phyloP scores from a whole-genome alignment of 2,113 vertebrate species.

The Tauraco erythrolophus region DNA sequence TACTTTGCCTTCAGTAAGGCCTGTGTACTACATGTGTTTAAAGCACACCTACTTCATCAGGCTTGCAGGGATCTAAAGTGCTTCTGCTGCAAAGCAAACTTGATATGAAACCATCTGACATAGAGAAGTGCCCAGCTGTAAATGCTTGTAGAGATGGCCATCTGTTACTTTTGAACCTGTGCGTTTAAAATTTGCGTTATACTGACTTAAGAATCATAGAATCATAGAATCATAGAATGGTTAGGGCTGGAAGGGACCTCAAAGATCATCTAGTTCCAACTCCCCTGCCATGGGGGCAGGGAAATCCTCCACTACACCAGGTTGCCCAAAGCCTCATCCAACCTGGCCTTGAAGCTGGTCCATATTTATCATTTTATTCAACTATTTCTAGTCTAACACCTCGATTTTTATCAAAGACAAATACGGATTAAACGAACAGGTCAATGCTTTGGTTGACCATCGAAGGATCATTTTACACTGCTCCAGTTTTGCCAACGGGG shows the following conservation, averaged over 20 bases:
- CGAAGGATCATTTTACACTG: not conserved
- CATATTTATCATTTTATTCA: not conserved
- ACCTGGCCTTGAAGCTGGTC: not conserved
- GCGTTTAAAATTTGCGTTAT: not conserved
- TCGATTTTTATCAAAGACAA: not conserved
- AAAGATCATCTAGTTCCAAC: no score
- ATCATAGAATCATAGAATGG: no score
- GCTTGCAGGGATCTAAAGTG: not conserved
- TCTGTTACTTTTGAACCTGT: not conserved
- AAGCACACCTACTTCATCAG: not conserved
- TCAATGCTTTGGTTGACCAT: not conserved
- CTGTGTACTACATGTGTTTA: not conserved
- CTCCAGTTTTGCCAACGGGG: not conserved
- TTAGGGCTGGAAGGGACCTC: no score
- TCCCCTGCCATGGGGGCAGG: no score
- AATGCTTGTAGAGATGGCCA: not conserved
- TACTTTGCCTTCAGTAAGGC: not conserved
- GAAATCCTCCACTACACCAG: no score
- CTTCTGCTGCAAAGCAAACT: not conserved
- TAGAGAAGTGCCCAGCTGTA: not conserved
- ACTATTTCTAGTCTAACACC: not conserved
- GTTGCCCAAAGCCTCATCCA: no score
- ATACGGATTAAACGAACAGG: not conserved
- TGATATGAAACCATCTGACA: not conserved
- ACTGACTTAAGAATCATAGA: not conserved